A percentile compares a stretch with the other conserved stretches of the same genome.
These are phyloP conservation scores for Hemibagrus wyckioides DNA, from an alignment of 2,113 vertebrate genomes.

Conservation along the genomic window DNA sequence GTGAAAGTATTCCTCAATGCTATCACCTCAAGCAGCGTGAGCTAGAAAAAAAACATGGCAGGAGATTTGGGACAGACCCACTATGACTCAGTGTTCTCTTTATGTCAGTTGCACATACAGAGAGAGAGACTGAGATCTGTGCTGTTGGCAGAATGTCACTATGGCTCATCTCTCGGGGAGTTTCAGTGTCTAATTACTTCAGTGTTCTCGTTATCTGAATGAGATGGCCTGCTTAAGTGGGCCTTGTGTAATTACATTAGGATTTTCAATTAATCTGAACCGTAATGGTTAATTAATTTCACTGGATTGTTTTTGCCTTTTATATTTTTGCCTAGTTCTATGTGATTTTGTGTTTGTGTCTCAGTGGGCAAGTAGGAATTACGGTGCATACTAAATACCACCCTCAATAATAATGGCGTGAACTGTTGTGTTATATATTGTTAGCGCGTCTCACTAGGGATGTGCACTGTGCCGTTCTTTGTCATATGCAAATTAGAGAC, in stretches of 20 bases:
- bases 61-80: conserved; percentile 20
- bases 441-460: neutral
- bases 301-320: conserved; percentile 23
- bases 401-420: conserved; percentile 13
- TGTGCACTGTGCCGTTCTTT: neutral
- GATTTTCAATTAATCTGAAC: conserved; percentile 57
- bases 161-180: conserved; percentile 33
- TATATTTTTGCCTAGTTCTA: neutral
- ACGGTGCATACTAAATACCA: conserved; percentile 9
- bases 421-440: conserved; percentile 3
- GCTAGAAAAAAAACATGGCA: neutral
- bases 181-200: conserved; percentile 54
- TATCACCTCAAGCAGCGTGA: neutral
- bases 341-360: conserved; percentile 23
- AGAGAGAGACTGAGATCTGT: conserved; percentile 20
- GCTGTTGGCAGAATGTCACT: conserved; percentile 24
- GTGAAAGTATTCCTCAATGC: neutral
- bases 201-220: conserved; percentile 52
- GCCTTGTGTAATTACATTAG: conserved; percentile 57
- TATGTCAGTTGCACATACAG: conserved; percentile 14
- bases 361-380: neutral
- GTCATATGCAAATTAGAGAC: conserved; percentile 6
- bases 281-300: conserved; percentile 53
- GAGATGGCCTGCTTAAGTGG: conserved; percentile 47
- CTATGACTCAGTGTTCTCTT: conserved; percentile 23